These are phyloP conservation scores for Nomada goodeniana DNA, from an alignment of 2,888 invertebrate species.

Conservation along the genomic window DNA sequence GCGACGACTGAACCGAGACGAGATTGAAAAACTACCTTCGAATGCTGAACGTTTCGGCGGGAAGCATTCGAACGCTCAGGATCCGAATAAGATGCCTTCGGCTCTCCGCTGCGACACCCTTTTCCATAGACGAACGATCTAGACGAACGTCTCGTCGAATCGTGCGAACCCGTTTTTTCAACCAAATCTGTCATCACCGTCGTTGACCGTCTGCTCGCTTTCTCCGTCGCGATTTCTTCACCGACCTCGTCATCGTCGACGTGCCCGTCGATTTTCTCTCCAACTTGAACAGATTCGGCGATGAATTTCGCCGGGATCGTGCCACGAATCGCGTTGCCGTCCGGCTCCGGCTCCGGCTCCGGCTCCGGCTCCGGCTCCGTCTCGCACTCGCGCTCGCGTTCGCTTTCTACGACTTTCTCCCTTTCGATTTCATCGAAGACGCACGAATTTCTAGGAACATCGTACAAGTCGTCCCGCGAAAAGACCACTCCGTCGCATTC, in stretches of 20 bases:
- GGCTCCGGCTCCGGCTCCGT: background rate
- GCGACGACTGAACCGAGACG: background rate
- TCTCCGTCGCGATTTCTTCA: background rate
- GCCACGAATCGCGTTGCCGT: constrained; percentile 21
- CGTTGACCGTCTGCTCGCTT: background rate
- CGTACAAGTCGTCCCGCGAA: constrained; percentile 69
- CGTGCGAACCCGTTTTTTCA: background rate
- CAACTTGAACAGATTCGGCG: background rate
- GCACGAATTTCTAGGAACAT: constrained; percentile 70
- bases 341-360: background rate
- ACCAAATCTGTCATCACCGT: background rate
- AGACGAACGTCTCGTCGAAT: constrained; percentile 43
- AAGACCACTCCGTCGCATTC: constrained; percentile 28
- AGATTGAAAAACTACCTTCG: constrained; percentile 23
- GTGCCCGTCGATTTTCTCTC: background rate
- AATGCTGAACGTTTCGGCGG: background rate
- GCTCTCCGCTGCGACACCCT: constrained; percentile 36
- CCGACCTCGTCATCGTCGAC: background rate
- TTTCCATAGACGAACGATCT: constrained; percentile 62
- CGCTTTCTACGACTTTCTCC: constrained; percentile 51
- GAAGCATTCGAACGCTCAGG: constrained; percentile 58
- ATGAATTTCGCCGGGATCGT: constrained; percentile 4
- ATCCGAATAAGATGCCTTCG: constrained; percentile 72
- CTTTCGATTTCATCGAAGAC: constrained; percentile 30
- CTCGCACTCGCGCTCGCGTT: background rate